These are phyloP conservation scores for Clarias fuscus DNA, from an alignment of 2,797 vertebrate species.

Conservation along the genomic window DNA sequence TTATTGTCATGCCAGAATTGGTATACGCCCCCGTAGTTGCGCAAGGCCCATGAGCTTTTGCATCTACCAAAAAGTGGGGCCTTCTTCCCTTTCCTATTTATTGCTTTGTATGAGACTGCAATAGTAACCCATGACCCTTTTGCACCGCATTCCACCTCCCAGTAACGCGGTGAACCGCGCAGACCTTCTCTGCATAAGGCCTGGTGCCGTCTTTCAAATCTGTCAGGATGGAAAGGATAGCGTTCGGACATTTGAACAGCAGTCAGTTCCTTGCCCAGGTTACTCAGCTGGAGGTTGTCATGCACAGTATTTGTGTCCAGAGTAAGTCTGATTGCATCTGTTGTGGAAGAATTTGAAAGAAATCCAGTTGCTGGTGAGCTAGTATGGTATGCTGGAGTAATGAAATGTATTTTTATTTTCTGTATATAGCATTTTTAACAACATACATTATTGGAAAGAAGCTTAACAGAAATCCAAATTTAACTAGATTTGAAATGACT, in stretches of 20 bases:
- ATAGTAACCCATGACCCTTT: conserved; percentile 44
- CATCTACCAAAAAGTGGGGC: conserved; percentile 50
- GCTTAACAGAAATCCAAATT: not conserved
- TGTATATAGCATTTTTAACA: not conserved
- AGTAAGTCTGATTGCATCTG: conserved; percentile 49
- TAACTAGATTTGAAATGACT: not conserved
- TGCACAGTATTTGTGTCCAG: conserved; percentile 49
- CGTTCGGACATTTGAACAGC: not conserved
- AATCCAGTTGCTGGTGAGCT: not conserved
- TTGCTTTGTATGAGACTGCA: conserved; percentile 46
- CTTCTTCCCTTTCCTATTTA: conserved; percentile 39
- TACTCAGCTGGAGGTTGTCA: conserved; percentile 15
- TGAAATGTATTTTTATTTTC: not conserved
- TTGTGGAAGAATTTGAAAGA: not conserved
- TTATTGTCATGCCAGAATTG: conserved; percentile 51
- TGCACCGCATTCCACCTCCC: conserved; percentile 47
- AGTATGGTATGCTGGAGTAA: not conserved
- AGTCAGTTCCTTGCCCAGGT: conserved; percentile 16
- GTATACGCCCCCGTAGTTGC: not conserved
- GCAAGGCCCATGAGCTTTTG: conserved; percentile 48
- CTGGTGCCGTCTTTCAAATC: conserved; percentile 45
- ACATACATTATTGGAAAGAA: not conserved
- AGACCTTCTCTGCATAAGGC: conserved; percentile 48
- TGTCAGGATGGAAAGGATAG: conserved; percentile 29
- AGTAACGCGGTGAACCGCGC: conserved; percentile 44